Conservation (phyloP, 1,140 invertebrate species). For the Nephila pilipes region DNA sequence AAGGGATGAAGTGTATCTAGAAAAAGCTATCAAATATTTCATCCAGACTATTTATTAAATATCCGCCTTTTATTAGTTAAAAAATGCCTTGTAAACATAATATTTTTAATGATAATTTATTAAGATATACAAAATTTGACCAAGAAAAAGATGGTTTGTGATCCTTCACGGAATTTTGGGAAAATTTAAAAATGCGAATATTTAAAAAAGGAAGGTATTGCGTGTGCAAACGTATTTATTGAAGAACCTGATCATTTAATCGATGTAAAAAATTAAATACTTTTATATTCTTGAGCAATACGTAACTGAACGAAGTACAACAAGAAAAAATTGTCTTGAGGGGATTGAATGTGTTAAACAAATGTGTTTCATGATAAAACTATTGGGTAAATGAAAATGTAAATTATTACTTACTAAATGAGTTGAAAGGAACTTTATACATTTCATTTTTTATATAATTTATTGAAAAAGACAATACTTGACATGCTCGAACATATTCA, state of each 20-base stretch:
- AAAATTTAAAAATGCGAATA: neutral
- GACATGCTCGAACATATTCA: neutral
- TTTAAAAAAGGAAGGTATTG: too few species aligned
- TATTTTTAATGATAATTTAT: constrained; percentile 13
- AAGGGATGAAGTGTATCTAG: neutral
- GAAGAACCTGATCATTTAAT: too few species aligned
- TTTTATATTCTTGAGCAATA: constrained; percentile 44
- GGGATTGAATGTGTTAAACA: neutral
- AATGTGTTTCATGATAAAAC: neutral
- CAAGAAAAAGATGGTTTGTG: neutral
- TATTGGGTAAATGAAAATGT: too few species aligned
- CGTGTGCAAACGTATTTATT: too few species aligned
- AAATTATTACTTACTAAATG: neutral
- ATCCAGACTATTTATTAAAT: too few species aligned
- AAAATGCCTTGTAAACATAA: too few species aligned
- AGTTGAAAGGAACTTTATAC: neutral
- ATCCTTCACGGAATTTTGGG: constrained; percentile 26
- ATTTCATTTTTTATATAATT: neutral
- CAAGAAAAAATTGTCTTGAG: too few species aligned
- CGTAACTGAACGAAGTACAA: too few species aligned
- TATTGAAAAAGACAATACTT: neutral
- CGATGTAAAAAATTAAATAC: neutral
- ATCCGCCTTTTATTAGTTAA: too few species aligned
- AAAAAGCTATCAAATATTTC: neutral
- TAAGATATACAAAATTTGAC: neutral